These are phyloP conservation scores for Dissostichus mawsoni DNA, from an alignment of 2,113 vertebrate species.

Conservation along the genomic window DNA sequence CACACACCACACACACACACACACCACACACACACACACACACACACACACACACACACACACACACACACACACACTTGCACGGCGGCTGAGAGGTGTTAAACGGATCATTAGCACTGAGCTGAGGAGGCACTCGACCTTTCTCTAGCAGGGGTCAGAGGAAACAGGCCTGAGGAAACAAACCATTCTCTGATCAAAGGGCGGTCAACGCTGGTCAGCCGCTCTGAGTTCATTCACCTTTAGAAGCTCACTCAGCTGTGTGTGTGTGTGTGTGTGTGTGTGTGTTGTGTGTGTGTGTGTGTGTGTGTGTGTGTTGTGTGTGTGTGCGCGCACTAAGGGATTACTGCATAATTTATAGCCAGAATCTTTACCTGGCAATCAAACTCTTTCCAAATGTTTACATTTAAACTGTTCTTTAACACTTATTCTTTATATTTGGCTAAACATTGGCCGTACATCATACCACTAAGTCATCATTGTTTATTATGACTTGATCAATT, in stretches of 20 bases:
- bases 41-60: constrained; percentile 21
- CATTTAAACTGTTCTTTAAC: not conserved
- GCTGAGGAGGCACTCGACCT: constrained; percentile 73
- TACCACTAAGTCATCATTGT: not conserved
- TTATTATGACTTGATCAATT: constrained; percentile 15
- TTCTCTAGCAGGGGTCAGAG: constrained; percentile 80
- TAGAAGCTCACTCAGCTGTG: constrained; percentile 61
- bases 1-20: constrained; percentile 43
- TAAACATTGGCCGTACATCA: not conserved
- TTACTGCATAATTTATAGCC: not conserved
- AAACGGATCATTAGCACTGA: constrained; percentile 92
- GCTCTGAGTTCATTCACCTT: constrained; percentile 79
- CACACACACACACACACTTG: constrained; percentile 45
- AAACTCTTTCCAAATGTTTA: not conserved
- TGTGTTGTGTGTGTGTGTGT: constrained; percentile 7
- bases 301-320: constrained; percentile 5
- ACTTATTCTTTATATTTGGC: not conserved
- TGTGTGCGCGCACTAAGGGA: too few species aligned
- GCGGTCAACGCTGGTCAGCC: constrained; percentile 67
- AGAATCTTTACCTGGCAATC: too few species aligned
- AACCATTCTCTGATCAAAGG: constrained; percentile 87
- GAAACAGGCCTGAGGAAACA: constrained; percentile 89
- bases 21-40: constrained; percentile 18
- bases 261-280: constrained; percentile 24
- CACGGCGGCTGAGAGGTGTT: constrained; percentile 79